phyloP scores from a whole-genome alignment of 2,888 invertebrate species.

The Heliothis peltigera region DNA sequence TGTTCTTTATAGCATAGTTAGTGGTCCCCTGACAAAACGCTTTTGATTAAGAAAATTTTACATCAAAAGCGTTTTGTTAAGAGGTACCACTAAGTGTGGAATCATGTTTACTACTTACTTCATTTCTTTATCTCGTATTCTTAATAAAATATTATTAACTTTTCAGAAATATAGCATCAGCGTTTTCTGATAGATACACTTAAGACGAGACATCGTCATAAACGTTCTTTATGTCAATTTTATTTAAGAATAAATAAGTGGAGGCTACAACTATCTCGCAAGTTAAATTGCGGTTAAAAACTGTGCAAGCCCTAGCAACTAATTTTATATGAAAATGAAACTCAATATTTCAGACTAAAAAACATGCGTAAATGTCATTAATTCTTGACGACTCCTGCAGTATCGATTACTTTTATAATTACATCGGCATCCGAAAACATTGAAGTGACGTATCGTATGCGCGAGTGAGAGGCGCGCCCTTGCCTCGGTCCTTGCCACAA shows the following conservation, averaged over 20 bases:
- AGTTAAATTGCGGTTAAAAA: background rate
- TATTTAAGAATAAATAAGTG: no score
- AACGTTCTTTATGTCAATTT: no score
- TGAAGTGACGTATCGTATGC: slow-evolving; percentile 67
- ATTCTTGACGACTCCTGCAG: slow-evolving; percentile 60
- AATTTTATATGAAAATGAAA: slow-evolving; percentile 33
- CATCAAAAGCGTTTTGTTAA: no score
- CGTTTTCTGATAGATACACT: no score
- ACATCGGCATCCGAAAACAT: slow-evolving; percentile 80
- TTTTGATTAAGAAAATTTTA: slow-evolving; percentile 40
- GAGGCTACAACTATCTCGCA: background rate
- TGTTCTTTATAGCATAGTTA: slow-evolving; percentile 21
- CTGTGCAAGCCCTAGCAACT: slow-evolving; percentile 9
- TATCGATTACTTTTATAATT: slow-evolving; percentile 77
- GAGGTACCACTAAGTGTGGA: background rate
- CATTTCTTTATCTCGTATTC: no score
- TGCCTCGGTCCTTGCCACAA: slow-evolving; percentile 81
- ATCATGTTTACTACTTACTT: no score
- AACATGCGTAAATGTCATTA: slow-evolving; percentile 52
- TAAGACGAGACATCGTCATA: no score
- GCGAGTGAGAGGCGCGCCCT: slow-evolving; percentile 88
- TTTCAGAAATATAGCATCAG: no score
- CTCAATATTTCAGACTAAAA: slow-evolving; percentile 30
- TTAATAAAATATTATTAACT: no score
- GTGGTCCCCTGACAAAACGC: slow-evolving; percentile 33